Evolutionary conservation across 2,797 vertebrate genomes (phyloP), one percentile per base, ranked within the genome.

Genomic region (Sebastes itinus): DNA sequence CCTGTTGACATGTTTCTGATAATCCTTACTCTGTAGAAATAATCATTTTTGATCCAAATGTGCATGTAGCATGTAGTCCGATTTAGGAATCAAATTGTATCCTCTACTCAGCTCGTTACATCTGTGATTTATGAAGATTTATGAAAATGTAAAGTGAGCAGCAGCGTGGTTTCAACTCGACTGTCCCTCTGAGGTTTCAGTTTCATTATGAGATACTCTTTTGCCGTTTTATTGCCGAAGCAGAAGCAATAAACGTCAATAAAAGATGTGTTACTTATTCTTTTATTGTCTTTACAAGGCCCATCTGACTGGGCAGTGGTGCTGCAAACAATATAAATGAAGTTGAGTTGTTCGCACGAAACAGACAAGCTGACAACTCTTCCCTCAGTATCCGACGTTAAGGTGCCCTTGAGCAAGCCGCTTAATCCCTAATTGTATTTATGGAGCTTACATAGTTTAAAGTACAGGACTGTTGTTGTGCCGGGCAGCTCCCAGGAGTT

Each of bases 391-490:
- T 62, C 56, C 23, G 9, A 54, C 12, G 27, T 23, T 49, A 54
- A 80, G n/a, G 18, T 77, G 65, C 72, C 82, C 66, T 87, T 86
- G 60, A 81, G 64, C 83, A 83, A 86, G 69, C 56, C 2, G 1
- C 62, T 75, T 83, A 83, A 67, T 66, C 62, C 23, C 63, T 72
- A 72, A 84, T 83, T 78, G 83, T 76, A 25, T 75, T 78, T 69
- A 80, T 82, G 56, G 69, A 56, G 69, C n/a, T 18, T 80, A 38
- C 42, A 22, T 38, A 72, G 66, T 32, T 64, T 35, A 72, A 61
- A 54, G 52, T 72, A n/a, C 33, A 52, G 42, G 14, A 20, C 56
- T 55, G 63, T 64, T 72, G 18, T 71, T 56, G 62, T 23, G 25
- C 49, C 2, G 5, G 56, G 66, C 27, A 56, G 42, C 72, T 72